Evolutionary conservation across 1,140 invertebrate genomes (phyloP).

Genomic region (Drosophila ironensis): DNA sequence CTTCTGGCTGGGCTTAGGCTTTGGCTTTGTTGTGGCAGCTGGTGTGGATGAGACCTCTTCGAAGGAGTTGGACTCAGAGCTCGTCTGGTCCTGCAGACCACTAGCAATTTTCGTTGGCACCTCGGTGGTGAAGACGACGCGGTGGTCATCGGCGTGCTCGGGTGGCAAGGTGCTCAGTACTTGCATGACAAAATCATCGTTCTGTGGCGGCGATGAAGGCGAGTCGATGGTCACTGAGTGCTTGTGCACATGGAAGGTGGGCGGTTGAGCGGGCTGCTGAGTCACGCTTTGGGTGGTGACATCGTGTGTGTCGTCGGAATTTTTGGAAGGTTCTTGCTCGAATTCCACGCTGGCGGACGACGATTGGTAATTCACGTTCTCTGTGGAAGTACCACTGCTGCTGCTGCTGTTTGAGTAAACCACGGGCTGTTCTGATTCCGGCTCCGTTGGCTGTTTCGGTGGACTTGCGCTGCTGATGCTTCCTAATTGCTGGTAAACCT

Average conservation of each 20-base stretch:
- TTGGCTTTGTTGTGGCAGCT: constrained; percentile 18
- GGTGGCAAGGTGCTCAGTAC: constrained; percentile 67
- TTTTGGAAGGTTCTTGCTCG: constrained; percentile 46
- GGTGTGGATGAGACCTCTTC: constrained; percentile 54
- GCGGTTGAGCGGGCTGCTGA: constrained; percentile 39
- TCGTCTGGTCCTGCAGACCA: constrained; percentile 46
- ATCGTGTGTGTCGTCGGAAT: constrained; percentile 7
- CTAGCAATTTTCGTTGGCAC: constrained; percentile 69
- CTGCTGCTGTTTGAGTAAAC: constrained; percentile 36
- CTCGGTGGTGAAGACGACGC: constrained; percentile 65
- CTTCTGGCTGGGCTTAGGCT: constrained; percentile 21
- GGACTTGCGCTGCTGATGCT: constrained; percentile 55
- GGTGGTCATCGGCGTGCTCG: constrained; percentile 49
- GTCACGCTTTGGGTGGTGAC: constrained; percentile 13
- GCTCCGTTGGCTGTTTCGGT: constrained; percentile 14
- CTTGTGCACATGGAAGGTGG: constrained; percentile 66
- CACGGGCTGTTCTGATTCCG: constrained; percentile 4
- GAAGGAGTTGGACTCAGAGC: constrained; percentile 74
- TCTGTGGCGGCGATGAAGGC: constrained; percentile 56
- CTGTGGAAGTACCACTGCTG: constrained; percentile 30
- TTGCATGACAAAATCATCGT: constrained; percentile 76
- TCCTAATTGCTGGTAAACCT: constrained; percentile 65
- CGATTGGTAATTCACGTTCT: constrained; percentile 27
- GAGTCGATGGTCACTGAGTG: constrained; percentile 66
- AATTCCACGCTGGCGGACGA: constrained; percentile 54